Evolutionary conservation across 2,888 invertebrate genomes (phyloP).

Genomic region (Sialis fuliginosa): DNA sequence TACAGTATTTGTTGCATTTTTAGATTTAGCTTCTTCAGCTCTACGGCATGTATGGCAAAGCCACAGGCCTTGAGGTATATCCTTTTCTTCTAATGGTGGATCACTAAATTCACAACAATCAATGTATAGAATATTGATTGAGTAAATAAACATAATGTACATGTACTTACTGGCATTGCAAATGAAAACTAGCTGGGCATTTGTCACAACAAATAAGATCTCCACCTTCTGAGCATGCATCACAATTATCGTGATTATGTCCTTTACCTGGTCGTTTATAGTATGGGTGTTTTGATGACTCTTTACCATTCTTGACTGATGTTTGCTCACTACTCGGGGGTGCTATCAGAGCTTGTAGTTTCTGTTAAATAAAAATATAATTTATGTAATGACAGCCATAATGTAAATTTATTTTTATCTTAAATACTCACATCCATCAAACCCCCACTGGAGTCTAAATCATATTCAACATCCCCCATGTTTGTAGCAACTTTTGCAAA

Average conservation of each 20-base stretch:
- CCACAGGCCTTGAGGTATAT: slow-evolving; percentile 85
- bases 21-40: slow-evolving; percentile 25
- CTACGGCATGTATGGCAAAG: slow-evolving; percentile 67
- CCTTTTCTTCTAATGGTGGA: slow-evolving; percentile 78
- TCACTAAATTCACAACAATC: slow-evolving; percentile 38
- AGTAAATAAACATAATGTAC: not conserved
- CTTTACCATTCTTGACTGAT: slow-evolving; percentile 35
- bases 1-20: slow-evolving; percentile 15
- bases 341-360: slow-evolving; percentile 75
- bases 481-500: slow-evolving; percentile 9
- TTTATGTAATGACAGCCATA: slow-evolving; percentile 12
- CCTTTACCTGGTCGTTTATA: slow-evolving; percentile 75
- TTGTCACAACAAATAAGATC: slow-evolving; percentile 90
- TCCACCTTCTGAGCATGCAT: slow-evolving; percentile 88
- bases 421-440: slow-evolving; percentile 64
- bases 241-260: slow-evolving; percentile 85
- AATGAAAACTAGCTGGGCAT: slow-evolving; percentile 90
- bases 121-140: not conserved
- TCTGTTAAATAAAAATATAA: slow-evolving; percentile 32
- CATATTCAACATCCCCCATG: slow-evolving; percentile 52
- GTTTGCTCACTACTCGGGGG: slow-evolving; percentile 64
- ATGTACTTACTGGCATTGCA: slow-evolving; percentile 76
- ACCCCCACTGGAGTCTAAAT: slow-evolving; percentile 61
- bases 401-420: slow-evolving; percentile 5
- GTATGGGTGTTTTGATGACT: slow-evolving; percentile 54